Percentiles rank a stretch among this genome's conserved stretches.
phyloP scores from a whole-genome alignment of 2,888 invertebrate species.

The Volucella bombylans region DNA sequence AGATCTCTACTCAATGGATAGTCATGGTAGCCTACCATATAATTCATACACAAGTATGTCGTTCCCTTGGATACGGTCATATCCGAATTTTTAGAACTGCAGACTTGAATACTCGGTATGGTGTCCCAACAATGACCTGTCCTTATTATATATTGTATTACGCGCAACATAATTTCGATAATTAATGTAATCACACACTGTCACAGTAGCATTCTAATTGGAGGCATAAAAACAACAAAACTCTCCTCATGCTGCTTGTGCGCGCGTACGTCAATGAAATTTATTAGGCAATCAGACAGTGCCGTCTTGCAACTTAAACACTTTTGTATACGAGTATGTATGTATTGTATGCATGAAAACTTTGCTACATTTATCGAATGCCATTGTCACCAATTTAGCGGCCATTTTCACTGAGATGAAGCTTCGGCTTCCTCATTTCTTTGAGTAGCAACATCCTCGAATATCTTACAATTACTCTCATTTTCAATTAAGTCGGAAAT shows the following conservation, averaged over 20 bases:
- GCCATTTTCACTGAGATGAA: slow-evolving; percentile 34
- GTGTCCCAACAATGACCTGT: too few relatives aligned
- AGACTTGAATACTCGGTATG: too few relatives aligned
- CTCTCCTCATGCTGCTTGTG: background rate
- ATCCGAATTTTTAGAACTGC: too few relatives aligned
- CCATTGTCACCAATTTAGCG: slow-evolving; percentile 65
- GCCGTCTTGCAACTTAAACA: background rate
- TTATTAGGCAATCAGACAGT: slow-evolving; percentile 48
- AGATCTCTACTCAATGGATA: too few relatives aligned
- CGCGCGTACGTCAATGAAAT: slow-evolving; percentile 33
- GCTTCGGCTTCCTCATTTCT: slow-evolving; percentile 67
- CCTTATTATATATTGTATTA: too few relatives aligned
- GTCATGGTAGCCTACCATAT: too few relatives aligned
- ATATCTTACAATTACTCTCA: slow-evolving; percentile 66
- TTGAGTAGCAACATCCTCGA: slow-evolving; percentile 72
- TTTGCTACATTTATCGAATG: background rate
- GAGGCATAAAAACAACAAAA: background rate
- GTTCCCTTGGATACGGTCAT: too few relatives aligned
- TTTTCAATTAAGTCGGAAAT: slow-evolving; percentile 68
- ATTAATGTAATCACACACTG: background rate
- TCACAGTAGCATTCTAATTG: background rate
- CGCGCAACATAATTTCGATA: too few relatives aligned
- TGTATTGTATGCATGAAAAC: too few relatives aligned
- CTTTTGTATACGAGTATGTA: background rate
- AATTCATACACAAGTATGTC: too few relatives aligned